Evolutionary conservation across 2,888 invertebrate species (phyloP).

Genomic region (Stegophylla sp.): DNA sequence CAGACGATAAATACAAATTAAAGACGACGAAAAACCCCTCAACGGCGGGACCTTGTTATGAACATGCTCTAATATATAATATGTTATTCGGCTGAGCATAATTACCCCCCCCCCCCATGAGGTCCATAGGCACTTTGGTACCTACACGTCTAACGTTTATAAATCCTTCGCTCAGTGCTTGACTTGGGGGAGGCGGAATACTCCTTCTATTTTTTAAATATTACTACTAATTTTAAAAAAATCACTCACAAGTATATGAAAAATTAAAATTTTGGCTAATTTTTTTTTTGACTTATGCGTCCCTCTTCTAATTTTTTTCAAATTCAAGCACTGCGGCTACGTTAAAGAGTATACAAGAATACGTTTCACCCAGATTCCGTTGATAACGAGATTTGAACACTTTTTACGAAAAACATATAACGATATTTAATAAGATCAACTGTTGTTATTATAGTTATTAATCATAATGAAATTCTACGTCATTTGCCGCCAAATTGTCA

Average conservation of each 20-base stretch:
- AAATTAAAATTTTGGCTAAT: no score
- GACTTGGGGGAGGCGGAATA: no score
- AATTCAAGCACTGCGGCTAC: no score
- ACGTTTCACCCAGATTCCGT: not conserved
- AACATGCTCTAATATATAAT: not conserved
- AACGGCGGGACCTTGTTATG: conserved; percentile 3
- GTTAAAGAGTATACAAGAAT: not conserved
- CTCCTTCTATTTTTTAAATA: no score
- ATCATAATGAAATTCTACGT: no score
- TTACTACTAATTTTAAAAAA: no score
- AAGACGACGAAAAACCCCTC: conserved; percentile 27
- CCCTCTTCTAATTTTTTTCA: no score
- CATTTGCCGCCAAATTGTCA: not conserved
- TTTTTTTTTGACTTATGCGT: no score
- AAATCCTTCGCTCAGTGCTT: no score
- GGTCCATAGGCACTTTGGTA: conserved; percentile 23
- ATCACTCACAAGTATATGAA: no score
- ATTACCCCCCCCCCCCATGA: conserved; percentile 45
- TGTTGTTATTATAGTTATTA: no score
- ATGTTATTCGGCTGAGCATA: not conserved
- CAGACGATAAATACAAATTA: conserved; percentile 36
- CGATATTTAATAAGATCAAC: no score
- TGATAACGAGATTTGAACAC: not conserved
- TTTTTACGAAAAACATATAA: not conserved
- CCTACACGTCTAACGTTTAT: not conserved